These are phyloP conservation scores for Oppia nitens DNA, from an alignment of 1,140 invertebrate genomes.

Conservation along the genomic window DNA sequence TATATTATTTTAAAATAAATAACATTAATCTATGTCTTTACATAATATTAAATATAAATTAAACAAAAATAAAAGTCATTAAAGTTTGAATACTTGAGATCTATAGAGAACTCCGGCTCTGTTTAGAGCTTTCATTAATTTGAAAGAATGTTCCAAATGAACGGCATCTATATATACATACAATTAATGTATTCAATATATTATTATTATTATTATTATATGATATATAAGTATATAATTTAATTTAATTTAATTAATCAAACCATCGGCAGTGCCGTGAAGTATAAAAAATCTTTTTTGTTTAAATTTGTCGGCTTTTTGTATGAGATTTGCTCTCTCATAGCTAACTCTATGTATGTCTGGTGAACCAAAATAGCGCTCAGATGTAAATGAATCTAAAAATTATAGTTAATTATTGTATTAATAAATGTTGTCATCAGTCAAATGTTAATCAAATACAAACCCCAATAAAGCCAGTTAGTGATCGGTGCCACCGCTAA, in stretches of 20 bases:
- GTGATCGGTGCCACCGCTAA: conserved; percentile 78
- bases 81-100: conserved; percentile 48
- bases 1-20: too few relatives aligned
- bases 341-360: conserved; percentile 63
- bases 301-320: conserved; percentile 54
- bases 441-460: neutral
- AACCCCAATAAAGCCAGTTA: conserved; percentile 59
- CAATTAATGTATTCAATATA: too few relatives aligned
- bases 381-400: conserved; percentile 79
- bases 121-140: conserved; percentile 61
- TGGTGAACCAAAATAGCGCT: conserved; percentile 77
- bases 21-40: too few relatives aligned
- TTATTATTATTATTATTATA: neutral
- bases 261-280: conserved; percentile 66
- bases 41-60: too few relatives aligned
- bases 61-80: neutral
- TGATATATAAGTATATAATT: neutral
- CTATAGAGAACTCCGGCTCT: conserved; percentile 66
- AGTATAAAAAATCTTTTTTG: conserved; percentile 70
- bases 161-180: conserved; percentile 56
- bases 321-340: conserved; percentile 63
- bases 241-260: neutral
- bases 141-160: conserved; percentile 81
- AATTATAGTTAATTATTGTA: conserved; percentile 19
- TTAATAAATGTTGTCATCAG: neutral